phyloP scores from a whole-genome alignment of 2,797 vertebrate species.

The Pteronotus mesoamericanus region DNA sequence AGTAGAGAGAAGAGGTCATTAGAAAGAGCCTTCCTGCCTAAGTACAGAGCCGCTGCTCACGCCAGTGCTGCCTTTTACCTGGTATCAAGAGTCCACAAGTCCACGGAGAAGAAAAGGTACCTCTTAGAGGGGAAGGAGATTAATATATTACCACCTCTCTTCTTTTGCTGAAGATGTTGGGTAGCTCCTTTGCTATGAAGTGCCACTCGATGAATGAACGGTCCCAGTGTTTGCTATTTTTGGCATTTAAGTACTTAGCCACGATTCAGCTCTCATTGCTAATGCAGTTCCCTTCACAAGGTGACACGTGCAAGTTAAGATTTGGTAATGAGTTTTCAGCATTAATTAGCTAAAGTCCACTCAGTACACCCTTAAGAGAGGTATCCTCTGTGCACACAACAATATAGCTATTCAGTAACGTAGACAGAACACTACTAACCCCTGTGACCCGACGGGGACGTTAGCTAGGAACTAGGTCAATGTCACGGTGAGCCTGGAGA shows the following conservation, averaged over 20 bases:
- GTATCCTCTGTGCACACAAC: conserved; percentile 67
- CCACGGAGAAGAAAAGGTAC: conserved; percentile 33
- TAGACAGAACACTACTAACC: conserved; percentile 70
- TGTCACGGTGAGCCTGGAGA: conserved; percentile 76
- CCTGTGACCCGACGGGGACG: conserved; percentile 73
- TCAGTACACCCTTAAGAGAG: conserved; percentile 45
- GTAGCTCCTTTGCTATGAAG: conserved; percentile 25
- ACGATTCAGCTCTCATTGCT: conserved; percentile 49
- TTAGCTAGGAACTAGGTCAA: conserved; percentile 76
- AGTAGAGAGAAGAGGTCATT: conserved; percentile 65
- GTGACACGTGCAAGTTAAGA: conserved; percentile 60
- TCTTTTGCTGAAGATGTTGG: conserved; percentile 36
- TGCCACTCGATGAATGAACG: neutral
- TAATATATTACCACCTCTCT: neutral
- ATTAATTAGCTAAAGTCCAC: conserved; percentile 42
- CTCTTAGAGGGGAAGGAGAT: conserved; percentile 4
- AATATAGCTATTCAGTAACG: conserved; percentile 53
- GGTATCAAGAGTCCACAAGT: conserved; percentile 35
- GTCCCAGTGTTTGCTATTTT: conserved; percentile 33
- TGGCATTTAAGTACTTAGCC: conserved; percentile 18
- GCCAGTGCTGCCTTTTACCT: neutral
- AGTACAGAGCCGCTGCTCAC: conserved; percentile 11
- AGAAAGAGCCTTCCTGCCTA: conserved; percentile 61
- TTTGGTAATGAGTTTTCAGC: conserved; percentile 65
- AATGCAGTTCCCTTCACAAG: conserved; percentile 59